Evolutionary conservation across 2,888 invertebrate species (phyloP), one percentile per base, ranked within the genome.

Genomic region (Pheosia gnoma): DNA sequence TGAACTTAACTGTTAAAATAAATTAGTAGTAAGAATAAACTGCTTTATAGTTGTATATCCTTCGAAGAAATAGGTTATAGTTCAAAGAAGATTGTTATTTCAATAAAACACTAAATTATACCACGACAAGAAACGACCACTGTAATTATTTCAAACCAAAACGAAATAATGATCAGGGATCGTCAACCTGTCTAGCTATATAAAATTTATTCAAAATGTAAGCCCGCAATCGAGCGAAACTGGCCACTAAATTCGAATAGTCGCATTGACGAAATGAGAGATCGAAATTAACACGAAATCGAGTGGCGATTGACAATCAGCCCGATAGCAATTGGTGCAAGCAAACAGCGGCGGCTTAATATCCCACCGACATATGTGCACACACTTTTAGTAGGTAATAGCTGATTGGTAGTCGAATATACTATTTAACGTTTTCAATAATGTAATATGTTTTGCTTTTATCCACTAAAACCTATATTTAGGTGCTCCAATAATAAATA

Each of bases 261-360:
- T 43, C 61, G 68, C 64, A 62, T 64, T 56, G 52, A 5, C 52
- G 58, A 71, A 53, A 59, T 41, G 71, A 65, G 66, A 64, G 70
- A 66, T 76, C 68, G 62, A 66, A 76, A 76, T 75, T 76, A 76
- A 75, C 66, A 58, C 57, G 60, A 73, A 62, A 70, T 72, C 59
- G 53, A 49, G 54, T 37, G 54, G 5, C 55, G 43, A n/a, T 47
- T 41, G 59, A 36, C 75, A 75, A 75, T 76, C 70, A 66, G 66
- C 55, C 59, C 62, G 64, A 71, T 76, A 55, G 62, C 60, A 13
- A 51, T 51, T 41, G 41, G 39, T 11, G 43, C 51, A 39, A 52
- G 43, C 51, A 39, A 52, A 38, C 39, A 3, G 39, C 37, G 38
- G 7, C 37, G 53, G 53, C 36, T 53, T 53, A 37, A 11, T 11